Evolutionary conservation across 2,888 invertebrate genomes (phyloP).

Genomic region (Cantharis rufa): DNA sequence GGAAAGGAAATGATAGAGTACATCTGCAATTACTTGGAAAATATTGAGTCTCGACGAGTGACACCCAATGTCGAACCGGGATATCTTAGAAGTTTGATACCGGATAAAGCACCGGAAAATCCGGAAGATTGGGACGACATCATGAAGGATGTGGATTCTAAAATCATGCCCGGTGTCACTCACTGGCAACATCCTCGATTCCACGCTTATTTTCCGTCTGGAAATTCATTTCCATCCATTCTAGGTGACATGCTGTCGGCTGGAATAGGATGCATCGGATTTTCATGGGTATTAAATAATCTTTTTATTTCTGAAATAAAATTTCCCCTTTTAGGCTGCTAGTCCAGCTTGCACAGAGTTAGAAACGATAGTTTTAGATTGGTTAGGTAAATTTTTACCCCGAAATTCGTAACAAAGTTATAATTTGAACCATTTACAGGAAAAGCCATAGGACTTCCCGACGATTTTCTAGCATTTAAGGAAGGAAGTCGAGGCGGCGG

Average conservation of each 20-base stretch:
- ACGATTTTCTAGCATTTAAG: constrained; percentile 81
- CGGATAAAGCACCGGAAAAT: constrained; percentile 77
- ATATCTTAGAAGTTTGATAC: constrained; percentile 78
- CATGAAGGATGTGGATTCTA: constrained; percentile 85
- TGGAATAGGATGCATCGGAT: constrained; percentile 96
- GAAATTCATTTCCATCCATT: constrained; percentile 97
- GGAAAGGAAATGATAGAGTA: constrained; percentile 95
- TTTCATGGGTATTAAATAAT: constrained; percentile 83
- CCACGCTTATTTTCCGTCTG: constrained; percentile 98
- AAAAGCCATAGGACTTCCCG: constrained; percentile 90
- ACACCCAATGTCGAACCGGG: constrained; percentile 91
- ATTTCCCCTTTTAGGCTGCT: constrained; percentile 73
- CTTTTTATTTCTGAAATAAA: not conserved
- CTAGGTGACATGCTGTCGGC: constrained; percentile 96
- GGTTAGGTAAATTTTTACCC: constrained; percentile 62
- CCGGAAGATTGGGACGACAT: constrained; percentile 87
- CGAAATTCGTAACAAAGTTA: constrained; percentile 19
- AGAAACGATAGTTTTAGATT: constrained; percentile 93
- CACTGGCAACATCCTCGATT: constrained; percentile 99
- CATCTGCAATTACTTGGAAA: constrained; percentile 87
- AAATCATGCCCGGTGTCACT: constrained; percentile 93
- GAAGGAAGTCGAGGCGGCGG: constrained; percentile 91
- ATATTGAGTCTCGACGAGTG: constrained; percentile 77
- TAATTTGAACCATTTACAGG: constrained; percentile 56
- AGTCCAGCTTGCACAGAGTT: constrained; percentile 96